Conservation (phyloP, 2,888 invertebrate species). For the Zaprionus obscuricornis region DNA sequence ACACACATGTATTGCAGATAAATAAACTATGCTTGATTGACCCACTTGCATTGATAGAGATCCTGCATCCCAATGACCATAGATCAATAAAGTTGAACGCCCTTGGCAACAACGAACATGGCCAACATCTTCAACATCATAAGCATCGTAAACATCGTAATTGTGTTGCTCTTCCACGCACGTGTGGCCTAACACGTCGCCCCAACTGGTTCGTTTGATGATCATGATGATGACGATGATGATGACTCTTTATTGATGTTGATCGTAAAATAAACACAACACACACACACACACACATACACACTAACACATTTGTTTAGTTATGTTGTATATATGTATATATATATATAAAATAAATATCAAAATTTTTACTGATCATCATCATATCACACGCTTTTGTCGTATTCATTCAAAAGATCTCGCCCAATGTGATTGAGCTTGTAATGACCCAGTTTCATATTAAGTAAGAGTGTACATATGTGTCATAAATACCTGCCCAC, state of each 20-base stretch:
- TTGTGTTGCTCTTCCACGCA: slow-evolving; percentile 41
- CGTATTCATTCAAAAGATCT: slow-evolving; percentile 57
- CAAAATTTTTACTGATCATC: slow-evolving; percentile 46
- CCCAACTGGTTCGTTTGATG: slow-evolving; percentile 48
- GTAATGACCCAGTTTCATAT: slow-evolving; percentile 70
- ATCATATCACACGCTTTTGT: slow-evolving; percentile 22
- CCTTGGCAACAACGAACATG: slow-evolving; percentile 41
- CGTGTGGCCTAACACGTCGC: slow-evolving; percentile 43
- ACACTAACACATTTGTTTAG: too few species aligned
- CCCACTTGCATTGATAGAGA: slow-evolving; percentile 12
- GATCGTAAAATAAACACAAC: slow-evolving; percentile 41
- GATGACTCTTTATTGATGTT: slow-evolving; percentile 49
- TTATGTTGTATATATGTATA: slow-evolving; percentile 1
- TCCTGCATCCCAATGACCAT: slow-evolving; percentile 34
- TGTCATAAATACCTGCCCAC: slow-evolving; percentile 49
- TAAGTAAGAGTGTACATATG: slow-evolving; percentile 52
- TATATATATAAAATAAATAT: slow-evolving; percentile 10
- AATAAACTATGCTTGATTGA: slow-evolving; percentile 16
- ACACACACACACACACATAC: too few species aligned
- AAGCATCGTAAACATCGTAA: slow-evolving; percentile 21
- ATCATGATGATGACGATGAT: slow-evolving; percentile 2
- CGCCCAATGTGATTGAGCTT: slow-evolving; percentile 32
- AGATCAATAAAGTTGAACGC: slow-evolving; percentile 33
- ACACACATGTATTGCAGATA: slow-evolving; percentile 5
- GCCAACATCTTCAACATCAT: slow-evolving; percentile 21